phyloP scores from a whole-genome alignment of 1,140 invertebrate species.

The Ectropis grisescens region DNA sequence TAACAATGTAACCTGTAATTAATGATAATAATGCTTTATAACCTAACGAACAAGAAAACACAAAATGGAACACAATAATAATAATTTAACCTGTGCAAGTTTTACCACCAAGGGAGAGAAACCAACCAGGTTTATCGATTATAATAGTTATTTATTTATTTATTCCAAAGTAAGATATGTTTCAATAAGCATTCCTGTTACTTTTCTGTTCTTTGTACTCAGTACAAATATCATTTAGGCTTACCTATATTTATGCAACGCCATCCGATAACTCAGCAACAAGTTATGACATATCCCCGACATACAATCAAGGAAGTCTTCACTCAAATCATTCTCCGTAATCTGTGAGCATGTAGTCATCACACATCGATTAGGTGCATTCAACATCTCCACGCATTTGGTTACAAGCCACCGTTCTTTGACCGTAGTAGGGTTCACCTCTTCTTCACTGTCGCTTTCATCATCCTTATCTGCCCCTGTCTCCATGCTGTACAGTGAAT shows the following conservation, averaged over 20 bases:
- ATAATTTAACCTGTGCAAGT: too few relatives aligned
- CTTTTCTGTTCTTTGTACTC: background rate
- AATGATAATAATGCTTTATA: too few relatives aligned
- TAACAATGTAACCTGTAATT: too few relatives aligned
- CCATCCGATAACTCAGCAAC: conserved; percentile 80
- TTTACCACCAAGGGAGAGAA: too few relatives aligned
- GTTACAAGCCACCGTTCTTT: conserved; percentile 49
- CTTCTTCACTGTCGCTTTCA: conserved; percentile 65
- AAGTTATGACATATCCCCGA: conserved; percentile 85
- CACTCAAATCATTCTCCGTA: conserved; percentile 72
- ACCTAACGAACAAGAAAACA: too few relatives aligned
- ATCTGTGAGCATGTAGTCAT: conserved; percentile 74
- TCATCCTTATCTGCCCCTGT: conserved; percentile 60
- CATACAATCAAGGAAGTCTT: conserved; percentile 74
- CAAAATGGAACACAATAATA: too few relatives aligned
- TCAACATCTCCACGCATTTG: conserved; percentile 71
- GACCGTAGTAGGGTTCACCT: conserved; percentile 44
- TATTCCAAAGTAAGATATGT: too few relatives aligned
- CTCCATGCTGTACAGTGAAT: conserved; percentile 61
- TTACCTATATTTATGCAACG: conserved; percentile 81
- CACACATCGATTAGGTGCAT: conserved; percentile 72
- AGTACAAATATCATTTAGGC: background rate
- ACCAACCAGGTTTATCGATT: too few relatives aligned
- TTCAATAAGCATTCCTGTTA: background rate
- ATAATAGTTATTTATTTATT: too few relatives aligned